A percentile compares a stretch with the other conserved stretches of the same genome.
These are phyloP conservation scores for Hypothenemus hampei DNA, from an alignment of 1,140 invertebrate species.

Conservation along the genomic window DNA sequence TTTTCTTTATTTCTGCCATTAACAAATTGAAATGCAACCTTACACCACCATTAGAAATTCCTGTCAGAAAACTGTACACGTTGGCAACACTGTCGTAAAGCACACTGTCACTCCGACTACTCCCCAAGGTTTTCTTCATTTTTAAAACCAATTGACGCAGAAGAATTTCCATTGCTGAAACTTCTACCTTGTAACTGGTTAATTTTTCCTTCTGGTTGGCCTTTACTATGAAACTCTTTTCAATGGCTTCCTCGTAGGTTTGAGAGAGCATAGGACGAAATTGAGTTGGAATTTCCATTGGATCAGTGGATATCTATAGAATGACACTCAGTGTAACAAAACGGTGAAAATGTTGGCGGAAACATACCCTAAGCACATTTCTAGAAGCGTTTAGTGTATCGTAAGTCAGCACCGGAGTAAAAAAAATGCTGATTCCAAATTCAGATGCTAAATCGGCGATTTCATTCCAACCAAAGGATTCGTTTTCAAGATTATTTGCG, in stretches of 20 bases:
- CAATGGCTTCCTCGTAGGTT: conserved; percentile 29
- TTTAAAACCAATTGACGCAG: conserved; percentile 28
- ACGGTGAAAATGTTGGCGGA: too few relatives aligned
- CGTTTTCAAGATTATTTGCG: background rate
- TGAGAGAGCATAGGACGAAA: conserved; percentile 7
- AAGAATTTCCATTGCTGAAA: conserved; percentile 28
- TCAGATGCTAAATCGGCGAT: conserved; percentile 33
- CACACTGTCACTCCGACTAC: conserved; percentile 15
- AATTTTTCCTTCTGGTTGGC: background rate
- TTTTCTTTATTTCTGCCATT: background rate
- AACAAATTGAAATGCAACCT: background rate
- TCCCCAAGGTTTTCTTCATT: conserved; percentile 22
- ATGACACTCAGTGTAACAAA: background rate
- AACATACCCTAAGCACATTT: conserved; percentile 27
- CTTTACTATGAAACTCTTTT: conserved; percentile 24
- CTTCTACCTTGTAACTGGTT: background rate
- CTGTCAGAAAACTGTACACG: conserved; percentile 29
- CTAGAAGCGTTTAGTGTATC: conserved; percentile 23
- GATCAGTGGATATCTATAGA: conserved; percentile 11
- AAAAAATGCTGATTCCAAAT: conserved; percentile 37
- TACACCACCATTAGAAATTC: conserved; percentile 25
- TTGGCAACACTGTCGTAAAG: conserved; percentile 25
- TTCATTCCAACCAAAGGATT: conserved; percentile 34
- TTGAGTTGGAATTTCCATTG: conserved; percentile 13
- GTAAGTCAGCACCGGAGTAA: conserved; percentile 24